Evolutionary conservation across 92 coral and sea anemone genomes (phyloP), one percentile per base, ranked within the genome.

Genomic region (Parazoanthus swiftii): DNA sequence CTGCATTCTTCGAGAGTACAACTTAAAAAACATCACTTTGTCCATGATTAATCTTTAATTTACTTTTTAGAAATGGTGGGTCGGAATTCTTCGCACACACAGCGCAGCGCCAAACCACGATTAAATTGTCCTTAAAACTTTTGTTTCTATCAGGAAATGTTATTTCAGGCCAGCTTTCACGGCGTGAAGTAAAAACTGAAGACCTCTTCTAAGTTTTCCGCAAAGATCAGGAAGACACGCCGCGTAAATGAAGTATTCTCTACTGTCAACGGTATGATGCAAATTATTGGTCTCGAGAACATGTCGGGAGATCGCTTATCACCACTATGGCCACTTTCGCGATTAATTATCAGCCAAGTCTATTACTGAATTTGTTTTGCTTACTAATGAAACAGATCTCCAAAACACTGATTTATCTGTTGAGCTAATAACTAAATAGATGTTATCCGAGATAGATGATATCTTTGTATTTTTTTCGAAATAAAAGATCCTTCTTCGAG

Each of bases 371-470:
- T 81, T 59, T 59, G 54, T 18, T 37, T 21, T 36, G n/a, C 68
- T 59, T 81, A 26, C 59, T 46, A 77, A 77, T 80, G 72, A 80
- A 80, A 80, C 85, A 54, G 71, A 35, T 59, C 43, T 35, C 58
- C 37, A 58, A 80, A 11, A 15, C 68, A 58, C 46, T 33, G 68
- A 56, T 80, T 4, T 38, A 58, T 36, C 56, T 59, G 48, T 56
- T 81, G 74, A 81, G 36, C 50, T 20, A 26, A 59, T 39, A 36
- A 56, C 15, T 36, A 39, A 63, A 23, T 46, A 25, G 42, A 63
- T 9, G 15, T 63, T 81, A 36, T 36, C 48, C 44, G 20, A 63
- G 44, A 5, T 25, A 7, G 48, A 29, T 80, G 20, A 33, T 54
- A 37, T 58, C 50, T 33, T 6, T 59, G 79, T 38, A 75, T 3